Base-by-base conservation (phyloP, 2,888 invertebrate genomes). In the Tetragnatha montana region DNA sequence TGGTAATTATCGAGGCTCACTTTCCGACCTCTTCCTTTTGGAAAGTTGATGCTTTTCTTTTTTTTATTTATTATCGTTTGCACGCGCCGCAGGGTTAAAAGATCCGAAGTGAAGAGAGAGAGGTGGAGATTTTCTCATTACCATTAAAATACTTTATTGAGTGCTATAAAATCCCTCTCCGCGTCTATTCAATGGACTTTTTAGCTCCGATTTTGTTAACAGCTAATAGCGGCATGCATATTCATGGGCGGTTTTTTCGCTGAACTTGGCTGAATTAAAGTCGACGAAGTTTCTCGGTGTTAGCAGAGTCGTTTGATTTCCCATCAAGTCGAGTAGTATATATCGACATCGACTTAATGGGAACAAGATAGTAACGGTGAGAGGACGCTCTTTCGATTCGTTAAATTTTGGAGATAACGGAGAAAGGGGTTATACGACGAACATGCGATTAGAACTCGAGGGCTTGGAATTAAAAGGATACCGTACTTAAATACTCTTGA, bases 1-100 rank as follows among this genome's bases (percentile, higher is more conserved):
- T 50, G 74, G 81, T 87, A 81, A 87, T 87, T 87, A 87, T 87
- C 75, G 69, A 74, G 51, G 22, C 71, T 71, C 51, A 49, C 69
- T 81, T 75, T 69, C 75, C 79, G 70, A 75, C 75, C 75, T 68
- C 75, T 75, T 17, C 60, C 60, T 78, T 78, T 19, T 49, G 22
- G n/a, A 71, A 78, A 85, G 85, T 75, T 51, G 70, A 50, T 12
- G 51, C 78, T 71, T 85, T 86, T 86, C 50, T 21, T 70, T 47
- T n/a, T 75, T 74, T 82, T 81, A 21, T 50, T 82, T 69, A 17
- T 47, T 14, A 35, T 60, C 35, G 47, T 81, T 51, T 7, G 10
- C 68, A 10, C 35, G 21, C 19, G 71, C 79, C 51, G 60, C 22
- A 83, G 79, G 84, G 71, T 19, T 50, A 60, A 35, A 60, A 71